Percentiles rank a stretch among this genome's conserved stretches.
phyloP scores from a whole-genome alignment of 1,140 invertebrate genomes.

The Hycleus cichorii region DNA sequence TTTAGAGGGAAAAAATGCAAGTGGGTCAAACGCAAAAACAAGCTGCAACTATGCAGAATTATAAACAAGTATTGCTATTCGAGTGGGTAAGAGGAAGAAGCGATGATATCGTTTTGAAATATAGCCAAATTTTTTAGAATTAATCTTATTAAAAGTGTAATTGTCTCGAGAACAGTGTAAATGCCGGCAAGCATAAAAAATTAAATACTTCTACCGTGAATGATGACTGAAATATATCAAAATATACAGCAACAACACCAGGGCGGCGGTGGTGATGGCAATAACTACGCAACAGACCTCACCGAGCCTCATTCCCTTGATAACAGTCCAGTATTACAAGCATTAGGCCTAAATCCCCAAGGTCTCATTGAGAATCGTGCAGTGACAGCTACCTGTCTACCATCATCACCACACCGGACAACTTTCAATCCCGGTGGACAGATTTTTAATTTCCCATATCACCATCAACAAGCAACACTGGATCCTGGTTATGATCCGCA shows the following conservation, averaged over 20 bases:
- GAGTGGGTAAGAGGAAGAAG: no score
- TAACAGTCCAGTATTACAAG: conserved; percentile 31
- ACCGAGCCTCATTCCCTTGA: conserved; percentile 19
- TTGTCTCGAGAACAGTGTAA: no score
- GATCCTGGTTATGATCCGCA: conserved; percentile 30
- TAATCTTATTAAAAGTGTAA: no score
- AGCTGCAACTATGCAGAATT: background rate
- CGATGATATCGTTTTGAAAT: no score
- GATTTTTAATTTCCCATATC: conserved; percentile 33
- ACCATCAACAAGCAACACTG: conserved; percentile 7
- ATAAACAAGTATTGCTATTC: no score
- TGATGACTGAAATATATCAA: background rate
- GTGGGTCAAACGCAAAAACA: conserved; percentile 13
- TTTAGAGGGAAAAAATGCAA: background rate
- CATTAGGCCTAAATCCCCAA: conserved; percentile 30
- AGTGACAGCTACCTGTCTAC: conserved; percentile 21
- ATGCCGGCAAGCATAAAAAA: no score
- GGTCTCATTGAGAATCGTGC: conserved; percentile 35
- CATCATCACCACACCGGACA: conserved; percentile 31
- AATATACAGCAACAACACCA: conserved; percentile 23
- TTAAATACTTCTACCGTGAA: no score
- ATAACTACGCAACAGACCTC: conserved; percentile 12
- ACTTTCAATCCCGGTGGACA: conserved; percentile 27
- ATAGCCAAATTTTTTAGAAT: no score
- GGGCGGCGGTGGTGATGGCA: conserved; percentile 6